Evolutionary conservation across 2,888 invertebrate species (phyloP), one percentile per base, ranked within the genome.

Genomic region (Xestia ashworthii): DNA sequence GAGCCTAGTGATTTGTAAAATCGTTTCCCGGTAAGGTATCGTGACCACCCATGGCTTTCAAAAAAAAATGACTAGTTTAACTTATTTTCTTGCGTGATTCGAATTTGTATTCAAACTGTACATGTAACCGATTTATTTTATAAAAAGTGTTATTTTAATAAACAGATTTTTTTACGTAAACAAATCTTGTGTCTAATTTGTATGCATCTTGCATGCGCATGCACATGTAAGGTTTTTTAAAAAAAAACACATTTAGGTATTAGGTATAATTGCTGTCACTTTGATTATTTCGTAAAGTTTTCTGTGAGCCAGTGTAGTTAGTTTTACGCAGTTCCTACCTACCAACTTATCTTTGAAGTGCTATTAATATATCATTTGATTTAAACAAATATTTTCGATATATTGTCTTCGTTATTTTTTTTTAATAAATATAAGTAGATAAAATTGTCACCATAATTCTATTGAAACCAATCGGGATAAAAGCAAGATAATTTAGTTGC

Each of bases 1-100:
- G 50, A 74, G 81, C 70, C 74, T 72, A 85, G 83, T 89, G 80
- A 87, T 91, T 88, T 87, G 80, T 85, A 79, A 88, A 89, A 90
- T 90, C 78, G 85, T 86, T 88, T 88, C 86, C 81, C 82, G 71
- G 89, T 88, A 86, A 69, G 58, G 50, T 72, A 74, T 71, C 85
- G 79, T 88, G 87, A 83, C 85, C 84, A 89, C 83, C 91, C 89
- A 84, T 86, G 89, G 80, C 64, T 82, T 85, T 82, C 22, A 85
- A 89, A 87, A 81, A n/a, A n/a, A 87, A 79, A 76, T 76, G 0
- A 81, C 65, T 71, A 68, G 50, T 16, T 68, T 78, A 80, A 81
- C 71, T 68, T 80, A 70, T 46, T 71, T 76, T 58, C 73, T 81
- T 80, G 86, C 89, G 87, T 88, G 89, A 41, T 84, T 68, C 48